Evolutionary conservation across 1,140 invertebrate genomes (phyloP), one percentile per base, ranked within the genome.

Genomic region (Bombus vancouverensis): DNA sequence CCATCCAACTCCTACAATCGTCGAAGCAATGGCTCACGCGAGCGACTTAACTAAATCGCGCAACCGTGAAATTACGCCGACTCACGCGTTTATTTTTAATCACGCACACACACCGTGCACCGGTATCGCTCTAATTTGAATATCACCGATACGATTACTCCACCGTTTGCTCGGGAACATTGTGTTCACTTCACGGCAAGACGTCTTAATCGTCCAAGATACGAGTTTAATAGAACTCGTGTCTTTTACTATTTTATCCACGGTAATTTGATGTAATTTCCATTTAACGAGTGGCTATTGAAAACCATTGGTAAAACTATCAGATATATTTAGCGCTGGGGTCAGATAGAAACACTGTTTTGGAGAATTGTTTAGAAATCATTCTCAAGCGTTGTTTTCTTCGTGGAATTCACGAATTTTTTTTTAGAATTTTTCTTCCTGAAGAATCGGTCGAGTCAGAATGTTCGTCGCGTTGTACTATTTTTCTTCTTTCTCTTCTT

Each of bases 41-140:
- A 73, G 34, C 87, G 79, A 89, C 87, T 89, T 88, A 88, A 88
- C 78, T 88, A 86, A 89, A 89, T 65, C 88, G 78, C 65, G 88
- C 88, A 83, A 90, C 81, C 88, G 85, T 90, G 88, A 90, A 90
- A 90, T 89, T 89, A 89, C 85, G 77, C 68, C 81, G 76, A 70
- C 88, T 89, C 88, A 86, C 85, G 87, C 87, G 87, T 89, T 89
- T 89, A 81, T 81, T 83, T 89, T 89, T 87, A 89, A 88, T 87
- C 88, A 85, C 68, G 53, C 72, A 71, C 74, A 68, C 32, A 66
- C 65, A 65, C 62, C 4, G n/a, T 32, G 44, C 34, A 8, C 42
- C 73, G 66, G 57, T 66, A 47, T 47, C 59, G 59, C 15, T 32
- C 71, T 85, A 66, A 85, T 85, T 85, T 85, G 78, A 81, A 85